Percentiles rank a stretch among this genome's conserved stretches.
phyloP scores from a whole-genome alignment of 2,113 vertebrate genomes.

The Acrocephalus arundinaceus region DNA sequence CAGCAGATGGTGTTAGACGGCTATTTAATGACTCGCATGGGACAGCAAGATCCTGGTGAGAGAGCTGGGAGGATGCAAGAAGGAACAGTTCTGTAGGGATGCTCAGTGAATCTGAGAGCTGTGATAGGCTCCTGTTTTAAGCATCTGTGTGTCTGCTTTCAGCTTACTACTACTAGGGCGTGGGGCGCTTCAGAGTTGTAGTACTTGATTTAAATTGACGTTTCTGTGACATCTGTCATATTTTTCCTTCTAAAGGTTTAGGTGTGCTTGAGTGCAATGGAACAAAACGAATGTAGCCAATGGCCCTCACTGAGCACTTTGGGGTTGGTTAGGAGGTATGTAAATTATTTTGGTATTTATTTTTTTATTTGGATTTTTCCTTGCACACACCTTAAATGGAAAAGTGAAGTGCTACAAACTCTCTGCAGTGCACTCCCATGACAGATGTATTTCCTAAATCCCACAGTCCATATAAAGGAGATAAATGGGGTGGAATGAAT shows the following conservation, averaged over 20 bases:
- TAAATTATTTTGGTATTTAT: background rate
- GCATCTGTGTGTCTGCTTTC: background rate
- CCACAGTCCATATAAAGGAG: background rate
- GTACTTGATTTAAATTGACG: background rate
- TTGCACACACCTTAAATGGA: background rate
- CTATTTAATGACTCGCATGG: conserved; percentile 32
- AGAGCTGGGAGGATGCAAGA: background rate
- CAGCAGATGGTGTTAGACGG: conserved; percentile 69
- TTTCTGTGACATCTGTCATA: background rate
- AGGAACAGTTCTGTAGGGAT: background rate
- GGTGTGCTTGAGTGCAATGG: background rate
- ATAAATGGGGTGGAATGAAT: background rate
- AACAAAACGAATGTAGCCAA: background rate
- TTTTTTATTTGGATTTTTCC: background rate
- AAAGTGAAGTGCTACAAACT: background rate
- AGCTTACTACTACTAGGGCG: background rate
- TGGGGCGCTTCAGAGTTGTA: background rate
- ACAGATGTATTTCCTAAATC: background rate
- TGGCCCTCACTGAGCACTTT: background rate
- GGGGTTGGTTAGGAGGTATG: background rate
- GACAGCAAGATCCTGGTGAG: background rate
- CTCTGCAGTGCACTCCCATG: background rate
- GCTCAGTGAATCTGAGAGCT: conserved; percentile 14
- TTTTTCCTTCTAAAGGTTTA: background rate
- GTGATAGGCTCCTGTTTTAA: background rate